Percentiles rank a stretch among this genome's conserved stretches.
Evolutionary conservation across 2,888 invertebrate species (phyloP).

Genomic region (Drosophila dives): DNA sequence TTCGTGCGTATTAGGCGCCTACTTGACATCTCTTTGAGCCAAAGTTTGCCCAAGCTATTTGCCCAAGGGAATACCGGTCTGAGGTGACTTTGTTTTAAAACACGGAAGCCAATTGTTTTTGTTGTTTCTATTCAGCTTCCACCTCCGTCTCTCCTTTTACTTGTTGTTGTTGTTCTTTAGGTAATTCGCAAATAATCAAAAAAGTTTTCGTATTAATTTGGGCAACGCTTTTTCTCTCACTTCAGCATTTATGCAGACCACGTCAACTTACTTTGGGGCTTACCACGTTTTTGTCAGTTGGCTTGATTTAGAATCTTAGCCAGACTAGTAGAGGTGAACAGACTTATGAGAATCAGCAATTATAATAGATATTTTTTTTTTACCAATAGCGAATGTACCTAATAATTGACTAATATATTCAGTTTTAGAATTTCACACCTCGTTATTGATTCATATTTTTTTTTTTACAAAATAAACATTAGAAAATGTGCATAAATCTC

Average conservation of each 20-base stretch:
- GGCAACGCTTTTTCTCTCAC: conserved; percentile 46
- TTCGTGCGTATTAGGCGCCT: conserved; percentile 69
- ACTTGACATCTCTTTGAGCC: conserved; percentile 72
- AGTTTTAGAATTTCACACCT: not conserved
- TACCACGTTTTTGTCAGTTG: conserved; percentile 11
- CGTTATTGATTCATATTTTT: not conserved
- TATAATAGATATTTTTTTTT: not conserved
- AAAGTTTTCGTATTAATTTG: conserved; percentile 77
- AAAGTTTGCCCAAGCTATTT: conserved; percentile 59
- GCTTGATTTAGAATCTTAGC: conserved; percentile 3
- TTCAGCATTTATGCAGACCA: conserved; percentile 68
- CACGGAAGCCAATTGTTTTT: conserved; percentile 58
- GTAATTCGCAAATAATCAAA: conserved; percentile 80
- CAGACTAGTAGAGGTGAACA: not conserved
- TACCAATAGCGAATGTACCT: too few relatives aligned
- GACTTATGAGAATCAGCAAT: not conserved
- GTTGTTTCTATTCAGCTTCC: conserved; percentile 24
- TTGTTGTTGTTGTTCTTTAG: conserved; percentile 42
- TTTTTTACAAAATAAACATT: not conserved
- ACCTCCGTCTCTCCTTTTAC: conserved; percentile 13
- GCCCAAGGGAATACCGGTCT: conserved; percentile 38
- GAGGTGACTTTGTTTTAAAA: conserved; percentile 55
- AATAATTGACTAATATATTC: not conserved
- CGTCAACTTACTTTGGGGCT: conserved; percentile 41
- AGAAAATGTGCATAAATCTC: too few relatives aligned